Evolutionary conservation across 2,888 invertebrate species (phyloP).

Genomic region (Kuschelorhynchus macadamiae): DNA sequence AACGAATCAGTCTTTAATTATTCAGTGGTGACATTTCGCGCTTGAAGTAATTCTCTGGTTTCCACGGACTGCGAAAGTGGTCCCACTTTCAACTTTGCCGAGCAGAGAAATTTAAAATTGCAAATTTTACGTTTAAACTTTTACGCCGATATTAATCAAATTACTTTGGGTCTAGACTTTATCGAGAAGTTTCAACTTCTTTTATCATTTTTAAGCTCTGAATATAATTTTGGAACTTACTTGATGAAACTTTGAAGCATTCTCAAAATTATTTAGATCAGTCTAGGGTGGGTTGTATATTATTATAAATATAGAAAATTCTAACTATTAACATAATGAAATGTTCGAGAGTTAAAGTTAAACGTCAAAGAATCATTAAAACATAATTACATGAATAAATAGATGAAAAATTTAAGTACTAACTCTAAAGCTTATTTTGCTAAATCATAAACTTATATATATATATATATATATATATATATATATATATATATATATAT

Average conservation of each 20-base stretch:
- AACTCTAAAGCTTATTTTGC: too few relatives aligned
- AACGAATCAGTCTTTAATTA: slow-evolving; percentile 37
- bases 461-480: too few relatives aligned
- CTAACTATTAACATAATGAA: too few relatives aligned
- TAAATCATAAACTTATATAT: too few relatives aligned
- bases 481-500: too few relatives aligned
- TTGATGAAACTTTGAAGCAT: slow-evolving; percentile 7
- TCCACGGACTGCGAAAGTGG: slow-evolving; percentile 3
- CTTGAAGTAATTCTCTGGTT: slow-evolving; percentile 19
- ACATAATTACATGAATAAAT: too few relatives aligned
- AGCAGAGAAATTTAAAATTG: slow-evolving; percentile 49
- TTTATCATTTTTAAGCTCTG: slow-evolving; percentile 16
- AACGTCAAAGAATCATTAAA: too few relatives aligned
- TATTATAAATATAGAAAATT: too few relatives aligned
- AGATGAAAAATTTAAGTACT: too few relatives aligned
- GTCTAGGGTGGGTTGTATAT: too few relatives aligned
- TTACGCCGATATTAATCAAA: slow-evolving; percentile 53
- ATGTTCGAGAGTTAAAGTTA: too few relatives aligned
- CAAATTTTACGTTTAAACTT: slow-evolving; percentile 51
- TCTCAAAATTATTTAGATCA: not conserved
- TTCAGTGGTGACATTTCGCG: slow-evolving; percentile 33
- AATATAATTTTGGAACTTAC: slow-evolving; percentile 25
- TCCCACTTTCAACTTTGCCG: slow-evolving; percentile 20
- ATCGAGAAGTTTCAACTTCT: slow-evolving; percentile 38
- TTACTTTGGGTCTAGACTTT: slow-evolving; percentile 33